A percentile compares a stretch with the other conserved stretches of the same genome.
Evolutionary conservation across 2,888 invertebrate genomes (phyloP).

Genomic region (Pseudeuparius sepicola): DNA sequence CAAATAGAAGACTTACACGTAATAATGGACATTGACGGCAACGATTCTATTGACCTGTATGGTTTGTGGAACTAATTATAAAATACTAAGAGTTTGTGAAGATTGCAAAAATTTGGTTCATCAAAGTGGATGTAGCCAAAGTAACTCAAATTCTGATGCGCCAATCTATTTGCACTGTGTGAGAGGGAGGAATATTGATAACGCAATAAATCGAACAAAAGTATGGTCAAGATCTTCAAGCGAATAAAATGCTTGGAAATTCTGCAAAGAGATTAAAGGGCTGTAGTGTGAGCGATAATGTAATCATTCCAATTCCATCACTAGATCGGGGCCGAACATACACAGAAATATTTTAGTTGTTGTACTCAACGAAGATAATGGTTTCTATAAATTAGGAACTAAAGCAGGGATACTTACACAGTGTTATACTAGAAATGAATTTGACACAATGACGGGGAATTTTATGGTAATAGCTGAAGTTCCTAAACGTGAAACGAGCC

Average conservation of each 20-base stretch:
- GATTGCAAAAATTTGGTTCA: constrained; percentile 2
- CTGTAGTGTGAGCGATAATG: constrained; percentile 3
- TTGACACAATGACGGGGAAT: constrained; percentile 1
- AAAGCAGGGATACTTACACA: constrained; percentile 2
- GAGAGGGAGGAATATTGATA: constrained; percentile 2
- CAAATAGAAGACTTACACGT: too few species aligned
- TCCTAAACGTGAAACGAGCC: not conserved
- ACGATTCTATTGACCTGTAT: too few species aligned
- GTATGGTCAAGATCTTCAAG: constrained; percentile 1
- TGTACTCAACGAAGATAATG: constrained; percentile 1
- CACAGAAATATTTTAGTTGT: constrained; percentile 2
- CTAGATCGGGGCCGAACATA: constrained; percentile 2
- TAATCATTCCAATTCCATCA: too few species aligned
- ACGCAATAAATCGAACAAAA: constrained; percentile 1
- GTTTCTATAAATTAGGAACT: constrained; percentile 2
- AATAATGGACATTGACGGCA: too few species aligned
- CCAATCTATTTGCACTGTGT: constrained; percentile 3
- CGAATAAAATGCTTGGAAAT: constrained; percentile 3
- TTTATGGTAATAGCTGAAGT: constrained; percentile 2
- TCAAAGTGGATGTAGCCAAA: constrained; percentile 1
- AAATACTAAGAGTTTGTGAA: constrained; percentile 1
- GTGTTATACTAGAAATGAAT: constrained; percentile 1
- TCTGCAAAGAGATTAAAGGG: constrained; percentile 3
- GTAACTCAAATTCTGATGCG: constrained; percentile 1
- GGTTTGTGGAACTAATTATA: too few species aligned